Evolutionary conservation across 2,888 invertebrate genomes (phyloP).

Genomic region (Dynastes grantii): DNA sequence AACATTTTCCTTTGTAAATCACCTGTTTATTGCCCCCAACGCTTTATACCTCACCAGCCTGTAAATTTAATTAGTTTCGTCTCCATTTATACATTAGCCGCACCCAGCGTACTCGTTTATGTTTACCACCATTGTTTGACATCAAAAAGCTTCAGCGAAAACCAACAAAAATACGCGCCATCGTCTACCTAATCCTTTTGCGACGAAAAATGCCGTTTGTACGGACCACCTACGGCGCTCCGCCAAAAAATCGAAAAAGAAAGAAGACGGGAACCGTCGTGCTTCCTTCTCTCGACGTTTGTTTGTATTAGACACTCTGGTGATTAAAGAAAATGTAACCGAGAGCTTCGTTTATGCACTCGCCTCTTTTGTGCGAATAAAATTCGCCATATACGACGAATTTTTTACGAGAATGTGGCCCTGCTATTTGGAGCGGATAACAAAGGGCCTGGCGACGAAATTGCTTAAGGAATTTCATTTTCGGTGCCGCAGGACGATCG

Average conservation of each 20-base stretch:
- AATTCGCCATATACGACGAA: background rate
- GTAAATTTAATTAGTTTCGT: background rate
- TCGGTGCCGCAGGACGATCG: background rate
- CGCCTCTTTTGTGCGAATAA: conserved; percentile 9
- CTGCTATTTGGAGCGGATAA: background rate
- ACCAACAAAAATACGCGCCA: background rate
- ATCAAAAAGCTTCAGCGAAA: background rate
- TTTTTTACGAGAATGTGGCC: background rate
- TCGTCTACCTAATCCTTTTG: background rate
- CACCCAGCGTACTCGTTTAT: background rate
- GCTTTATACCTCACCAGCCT: background rate
- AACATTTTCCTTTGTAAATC: too few species aligned
- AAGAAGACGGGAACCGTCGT: background rate
- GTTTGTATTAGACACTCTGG: background rate
- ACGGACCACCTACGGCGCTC: background rate
- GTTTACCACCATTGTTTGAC: background rate
- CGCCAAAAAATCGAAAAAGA: background rate
- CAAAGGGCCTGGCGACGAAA: background rate
- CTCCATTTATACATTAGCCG: background rate
- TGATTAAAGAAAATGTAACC: conserved; percentile 21
- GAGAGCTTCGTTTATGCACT: background rate
- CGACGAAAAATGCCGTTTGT: background rate
- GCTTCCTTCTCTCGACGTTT: background rate
- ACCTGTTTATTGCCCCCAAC: background rate
- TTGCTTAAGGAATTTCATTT: conserved; percentile 7